Conservation (phyloP, 2,113 vertebrate genomes). For the Canis aureus region DNA sequence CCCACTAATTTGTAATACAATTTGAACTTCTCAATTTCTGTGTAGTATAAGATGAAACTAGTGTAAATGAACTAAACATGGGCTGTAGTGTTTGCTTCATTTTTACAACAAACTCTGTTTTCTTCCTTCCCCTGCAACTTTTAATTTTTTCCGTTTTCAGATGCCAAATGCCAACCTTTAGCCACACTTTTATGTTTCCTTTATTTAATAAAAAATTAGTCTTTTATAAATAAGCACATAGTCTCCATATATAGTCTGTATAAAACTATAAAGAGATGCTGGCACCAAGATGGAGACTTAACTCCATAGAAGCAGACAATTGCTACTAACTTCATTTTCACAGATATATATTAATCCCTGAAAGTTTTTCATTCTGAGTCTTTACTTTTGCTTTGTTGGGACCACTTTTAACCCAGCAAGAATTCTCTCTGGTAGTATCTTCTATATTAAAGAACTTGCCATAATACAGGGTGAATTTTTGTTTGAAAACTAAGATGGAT, state of each 20-base stretch:
- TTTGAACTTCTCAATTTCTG: neutral
- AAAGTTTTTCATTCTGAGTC: neutral
- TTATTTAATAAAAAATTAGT: neutral
- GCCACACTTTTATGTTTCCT: constrained; percentile 1
- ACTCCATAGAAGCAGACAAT: neutral
- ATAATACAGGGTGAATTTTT: neutral
- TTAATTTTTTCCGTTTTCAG: constrained; percentile 47
- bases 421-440: neutral
- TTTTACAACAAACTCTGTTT: constrained; percentile 27
- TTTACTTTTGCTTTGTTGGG: neutral
- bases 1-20: constrained; percentile 19
- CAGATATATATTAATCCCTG: neutral
- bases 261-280: neutral
- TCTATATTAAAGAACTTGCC: constrained; percentile 14
- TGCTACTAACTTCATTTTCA: neutral
- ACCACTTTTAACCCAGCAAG: neutral
- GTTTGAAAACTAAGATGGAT: constrained; percentile 36
- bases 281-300: neutral
- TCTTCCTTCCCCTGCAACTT: constrained; percentile 33
- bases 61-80: neutral
- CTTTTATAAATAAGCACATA: neutral
- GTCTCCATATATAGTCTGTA: neutral
- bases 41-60: neutral
- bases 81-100: constrained; percentile 28
- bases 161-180: neutral